Evolutionary conservation across 2,797 vertebrate genomes (phyloP).

Genomic region (Fratercula arctica): DNA sequence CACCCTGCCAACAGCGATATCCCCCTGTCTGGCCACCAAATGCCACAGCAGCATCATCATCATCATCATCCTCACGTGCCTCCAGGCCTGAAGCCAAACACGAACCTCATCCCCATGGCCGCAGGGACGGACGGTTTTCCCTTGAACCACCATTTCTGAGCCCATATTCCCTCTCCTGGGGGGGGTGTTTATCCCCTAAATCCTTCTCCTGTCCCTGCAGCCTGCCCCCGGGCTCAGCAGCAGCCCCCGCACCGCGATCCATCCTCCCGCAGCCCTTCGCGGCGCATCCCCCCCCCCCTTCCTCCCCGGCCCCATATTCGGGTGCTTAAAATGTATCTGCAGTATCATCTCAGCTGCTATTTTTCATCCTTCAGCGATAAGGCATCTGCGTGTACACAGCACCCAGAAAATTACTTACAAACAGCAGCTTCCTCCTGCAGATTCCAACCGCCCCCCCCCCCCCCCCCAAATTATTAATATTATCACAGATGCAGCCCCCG

Average conservation of each 20-base stretch:
- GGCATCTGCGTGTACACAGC: not conserved
- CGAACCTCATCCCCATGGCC: accelerated
- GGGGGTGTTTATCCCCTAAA: not conserved
- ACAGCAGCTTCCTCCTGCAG: not conserved
- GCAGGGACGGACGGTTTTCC: accelerated
- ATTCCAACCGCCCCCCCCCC: no score
- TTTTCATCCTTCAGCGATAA: conserved; percentile 35
- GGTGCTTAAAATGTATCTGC: conserved; percentile 41
- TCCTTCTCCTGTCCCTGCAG: not conserved
- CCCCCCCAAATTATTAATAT: not conserved
- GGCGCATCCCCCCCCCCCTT: not conserved
- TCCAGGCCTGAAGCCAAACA: not conserved
- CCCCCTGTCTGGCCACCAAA: not conserved
- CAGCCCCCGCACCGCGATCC: not conserved
- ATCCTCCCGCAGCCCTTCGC: not conserved
- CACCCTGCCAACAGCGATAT: accelerated
- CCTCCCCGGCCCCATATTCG: not conserved
- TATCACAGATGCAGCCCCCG: not conserved
- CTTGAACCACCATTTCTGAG: not conserved
- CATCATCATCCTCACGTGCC: not conserved
- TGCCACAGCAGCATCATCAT: not conserved
- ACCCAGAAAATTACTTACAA: not conserved
- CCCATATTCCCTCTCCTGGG: accelerated
- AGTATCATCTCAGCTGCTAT: not conserved
- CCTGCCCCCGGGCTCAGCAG: not conserved